Evolutionary conservation across 1,140 invertebrate genomes (phyloP).

Genomic region (Teleogryllus occipitalis): DNA sequence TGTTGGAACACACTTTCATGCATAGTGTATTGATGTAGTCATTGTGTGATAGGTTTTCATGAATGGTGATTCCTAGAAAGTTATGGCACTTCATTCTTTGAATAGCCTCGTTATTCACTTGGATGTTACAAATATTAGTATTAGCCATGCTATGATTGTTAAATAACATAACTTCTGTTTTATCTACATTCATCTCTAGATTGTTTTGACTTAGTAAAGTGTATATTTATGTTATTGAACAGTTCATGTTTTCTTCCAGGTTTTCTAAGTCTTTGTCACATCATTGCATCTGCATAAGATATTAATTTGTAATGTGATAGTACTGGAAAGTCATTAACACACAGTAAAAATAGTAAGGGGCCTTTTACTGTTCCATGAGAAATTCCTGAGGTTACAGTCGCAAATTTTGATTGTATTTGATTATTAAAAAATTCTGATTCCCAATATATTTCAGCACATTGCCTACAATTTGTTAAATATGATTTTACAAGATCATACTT

Average conservation of each 20-base stretch:
- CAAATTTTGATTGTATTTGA: neutral
- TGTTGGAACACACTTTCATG: neutral
- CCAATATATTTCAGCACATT: neutral
- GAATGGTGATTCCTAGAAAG: neutral
- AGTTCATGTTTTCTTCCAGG: neutral
- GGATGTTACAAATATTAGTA: neutral
- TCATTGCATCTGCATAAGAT: neutral
- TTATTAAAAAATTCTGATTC: neutral
- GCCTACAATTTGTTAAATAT: neutral
- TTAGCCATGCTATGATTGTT: neutral
- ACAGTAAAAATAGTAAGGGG: neutral
- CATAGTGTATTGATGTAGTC: neutral
- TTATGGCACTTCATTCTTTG: neutral
- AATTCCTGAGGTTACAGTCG: neutral
- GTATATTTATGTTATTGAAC: neutral
- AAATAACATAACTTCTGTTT: neutral
- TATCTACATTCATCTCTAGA: neutral
- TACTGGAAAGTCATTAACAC: neutral
- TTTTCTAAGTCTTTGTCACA: neutral
- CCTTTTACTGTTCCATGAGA: neutral
- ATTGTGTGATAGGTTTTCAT: neutral
- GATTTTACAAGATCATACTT: neutral
- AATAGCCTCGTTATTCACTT: neutral
- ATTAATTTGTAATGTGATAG: neutral
- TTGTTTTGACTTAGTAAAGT: neutral